These are phyloP conservation scores for Tuberolachnus salignus DNA, from an alignment of 2,888 invertebrate genomes.

Conservation along the genomic window DNA sequence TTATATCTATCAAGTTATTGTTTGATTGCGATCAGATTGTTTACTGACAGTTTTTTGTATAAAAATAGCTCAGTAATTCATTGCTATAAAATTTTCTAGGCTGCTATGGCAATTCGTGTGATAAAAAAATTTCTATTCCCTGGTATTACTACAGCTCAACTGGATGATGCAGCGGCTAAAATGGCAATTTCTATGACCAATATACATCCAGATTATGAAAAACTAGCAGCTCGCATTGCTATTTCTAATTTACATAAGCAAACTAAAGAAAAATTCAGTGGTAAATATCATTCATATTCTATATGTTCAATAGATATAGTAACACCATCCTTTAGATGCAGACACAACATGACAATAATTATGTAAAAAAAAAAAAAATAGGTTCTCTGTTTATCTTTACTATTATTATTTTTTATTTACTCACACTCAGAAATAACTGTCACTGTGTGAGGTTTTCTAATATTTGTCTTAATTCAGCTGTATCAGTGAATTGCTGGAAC, in stretches of 20 bases:
- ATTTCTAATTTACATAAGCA: conserved; percentile 98
- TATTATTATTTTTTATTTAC: too few relatives aligned
- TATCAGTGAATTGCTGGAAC: too few relatives aligned
- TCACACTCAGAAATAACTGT: too few relatives aligned
- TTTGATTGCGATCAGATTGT: not conserved
- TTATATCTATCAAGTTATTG: not conserved
- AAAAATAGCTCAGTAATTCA: not conserved
- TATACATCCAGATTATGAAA: conserved; percentile 94
- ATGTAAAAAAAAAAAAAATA: too few relatives aligned
- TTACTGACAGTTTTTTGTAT: not conserved
- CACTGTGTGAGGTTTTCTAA: too few relatives aligned
- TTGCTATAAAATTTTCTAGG: conserved; percentile 16
- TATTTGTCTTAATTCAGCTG: too few relatives aligned
- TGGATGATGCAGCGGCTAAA: conserved; percentile 97
- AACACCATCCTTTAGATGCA: too few relatives aligned
- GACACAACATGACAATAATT: too few relatives aligned
- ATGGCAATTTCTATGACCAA: conserved; percentile 97
- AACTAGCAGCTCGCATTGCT: conserved; percentile 86
- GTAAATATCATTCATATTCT: conserved; percentile 64
- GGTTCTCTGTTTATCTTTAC: too few relatives aligned
- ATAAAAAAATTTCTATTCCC: conserved; percentile 74
- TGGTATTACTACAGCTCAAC: conserved; percentile 94
- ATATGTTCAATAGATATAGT: too few relatives aligned
- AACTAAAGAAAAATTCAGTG: conserved; percentile 91
- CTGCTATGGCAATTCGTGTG: conserved; percentile 46